A percentile compares a stretch with the other conserved stretches of the same genome.
Conservation (phyloP, 2,113 vertebrate species). For the Sander vitreus region DNA sequence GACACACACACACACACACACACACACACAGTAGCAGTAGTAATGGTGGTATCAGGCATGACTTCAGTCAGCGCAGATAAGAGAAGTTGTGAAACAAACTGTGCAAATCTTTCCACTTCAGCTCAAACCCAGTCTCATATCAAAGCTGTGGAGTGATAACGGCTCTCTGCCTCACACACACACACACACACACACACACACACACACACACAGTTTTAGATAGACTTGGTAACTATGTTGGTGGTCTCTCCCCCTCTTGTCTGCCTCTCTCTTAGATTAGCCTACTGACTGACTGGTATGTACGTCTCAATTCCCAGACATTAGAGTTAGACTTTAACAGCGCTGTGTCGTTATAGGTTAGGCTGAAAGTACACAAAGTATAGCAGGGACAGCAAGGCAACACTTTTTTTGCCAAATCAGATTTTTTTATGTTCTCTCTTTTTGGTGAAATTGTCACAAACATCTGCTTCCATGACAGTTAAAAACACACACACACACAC, state of each 20-base stretch:
- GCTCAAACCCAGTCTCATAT: constrained; percentile 81
- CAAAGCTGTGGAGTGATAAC: constrained; percentile 78
- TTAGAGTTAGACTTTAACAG: constrained; percentile 42
- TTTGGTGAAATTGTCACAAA: neutral
- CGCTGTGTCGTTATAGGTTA: neutral
- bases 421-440: neutral
- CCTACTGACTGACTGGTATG: constrained; percentile 77
- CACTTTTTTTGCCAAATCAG: neutral
- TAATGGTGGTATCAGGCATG: constrained; percentile 58
- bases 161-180: constrained; percentile 8
- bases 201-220: constrained; percentile 55
- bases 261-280: constrained; percentile 71
- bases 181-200: neutral
- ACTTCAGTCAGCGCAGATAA: constrained; percentile 72
- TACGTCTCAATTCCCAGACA: constrained; percentile 67
- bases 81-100: constrained; percentile 77
- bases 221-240: constrained; percentile 63
- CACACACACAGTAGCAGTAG: constrained; percentile 77
- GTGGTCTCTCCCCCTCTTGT: constrained; percentile 67
- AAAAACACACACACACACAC: too few relatives aligned
- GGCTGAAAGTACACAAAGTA: neutral
- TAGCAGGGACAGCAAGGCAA: neutral
- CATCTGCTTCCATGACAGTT: neutral
- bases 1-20: constrained; percentile 60
- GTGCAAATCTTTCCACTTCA: constrained; percentile 79